A percentile compares a stretch with the other conserved stretches of the same genome.
These are phyloP conservation scores for Catostylus mosaicus DNA, from an alignment of 30 jellyfish, hydroid and myxozoan genomes.

Conservation along the genomic window DNA sequence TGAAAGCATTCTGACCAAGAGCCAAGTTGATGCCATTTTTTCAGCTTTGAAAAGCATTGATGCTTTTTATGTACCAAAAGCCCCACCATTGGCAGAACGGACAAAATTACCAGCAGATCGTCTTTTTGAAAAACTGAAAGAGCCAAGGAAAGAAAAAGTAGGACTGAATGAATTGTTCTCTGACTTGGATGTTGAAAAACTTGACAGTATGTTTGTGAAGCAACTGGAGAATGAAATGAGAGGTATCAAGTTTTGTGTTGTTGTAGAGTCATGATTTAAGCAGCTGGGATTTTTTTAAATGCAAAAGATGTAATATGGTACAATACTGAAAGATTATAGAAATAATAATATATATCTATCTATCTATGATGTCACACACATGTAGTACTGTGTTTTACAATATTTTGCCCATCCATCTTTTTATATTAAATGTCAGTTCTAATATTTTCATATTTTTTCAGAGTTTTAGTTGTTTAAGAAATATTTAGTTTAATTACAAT, in stretches of 20 bases:
- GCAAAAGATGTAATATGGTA: too few species aligned
- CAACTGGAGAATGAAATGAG: conserved; percentile 62
- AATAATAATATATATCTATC: too few species aligned
- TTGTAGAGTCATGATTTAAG: too few species aligned
- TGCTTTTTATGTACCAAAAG: conserved; percentile 14
- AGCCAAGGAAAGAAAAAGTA: background rate
- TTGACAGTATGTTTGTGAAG: conserved; percentile 20
- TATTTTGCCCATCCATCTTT: too few species aligned
- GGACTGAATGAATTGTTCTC: conserved; percentile 16
- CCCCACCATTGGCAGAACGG: conserved; percentile 18
- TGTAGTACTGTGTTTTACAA: too few species aligned
- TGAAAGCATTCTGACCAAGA: conserved; percentile 28
- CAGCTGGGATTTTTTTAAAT: too few species aligned
- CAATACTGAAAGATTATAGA: too few species aligned
- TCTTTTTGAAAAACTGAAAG: conserved; percentile 11
- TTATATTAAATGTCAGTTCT: too few species aligned
- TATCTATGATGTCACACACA: too few species aligned
- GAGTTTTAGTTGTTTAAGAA: too few species aligned
- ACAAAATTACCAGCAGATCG: conserved; percentile 5
- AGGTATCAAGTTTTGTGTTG: conserved; percentile 17
- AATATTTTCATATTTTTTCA: too few species aligned
- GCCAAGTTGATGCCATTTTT: conserved; percentile 47
- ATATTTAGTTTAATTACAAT: too few species aligned
- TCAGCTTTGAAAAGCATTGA: conserved; percentile 61
- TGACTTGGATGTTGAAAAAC: conserved; percentile 12